Conservation (phyloP, 1,140 invertebrate genomes). For the Calosoma granatense region DNA sequence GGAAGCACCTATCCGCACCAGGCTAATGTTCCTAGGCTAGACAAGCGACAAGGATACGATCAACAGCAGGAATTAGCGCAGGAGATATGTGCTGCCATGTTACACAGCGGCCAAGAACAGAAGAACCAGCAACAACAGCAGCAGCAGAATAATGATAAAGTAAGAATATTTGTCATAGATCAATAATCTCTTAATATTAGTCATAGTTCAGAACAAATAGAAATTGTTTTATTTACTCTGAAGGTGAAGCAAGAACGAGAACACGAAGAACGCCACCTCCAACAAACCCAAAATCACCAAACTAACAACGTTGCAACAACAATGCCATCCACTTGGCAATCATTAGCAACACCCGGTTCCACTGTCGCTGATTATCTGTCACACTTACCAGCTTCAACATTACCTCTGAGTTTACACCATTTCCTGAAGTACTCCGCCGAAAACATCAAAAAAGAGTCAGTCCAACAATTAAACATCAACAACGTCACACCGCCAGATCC, state of each 20-base stretch:
- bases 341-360: constrained; percentile 59
- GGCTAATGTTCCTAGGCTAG: constrained; percentile 18
- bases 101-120: constrained; percentile 22
- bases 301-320: constrained; percentile 22
- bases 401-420: constrained; percentile 70
- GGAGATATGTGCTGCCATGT: constrained; percentile 29
- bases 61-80: constrained; percentile 28
- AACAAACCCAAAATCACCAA: constrained; percentile 22
- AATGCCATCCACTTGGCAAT: constrained; percentile 49
- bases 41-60: constrained; percentile 27
- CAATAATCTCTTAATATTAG: too few relatives aligned
- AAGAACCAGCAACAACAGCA: constrained; percentile 15
- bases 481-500: constrained; percentile 24
- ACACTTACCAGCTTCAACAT: constrained; percentile 57
- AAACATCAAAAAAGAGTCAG: constrained; percentile 59
- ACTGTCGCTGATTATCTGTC: constrained; percentile 75
- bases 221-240: neutral
- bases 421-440: constrained; percentile 75
- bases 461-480: constrained; percentile 29
- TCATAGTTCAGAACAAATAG: too few relatives aligned
- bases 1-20: constrained; percentile 20
- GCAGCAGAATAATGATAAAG: constrained; percentile 17
- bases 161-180: too few relatives aligned
- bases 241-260: constrained; percentile 19
- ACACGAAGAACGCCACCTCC: constrained; percentile 18